These are phyloP conservation scores for Drosophila kuntzei DNA, from an alignment of 2,888 invertebrate species.

Conservation along the genomic window DNA sequence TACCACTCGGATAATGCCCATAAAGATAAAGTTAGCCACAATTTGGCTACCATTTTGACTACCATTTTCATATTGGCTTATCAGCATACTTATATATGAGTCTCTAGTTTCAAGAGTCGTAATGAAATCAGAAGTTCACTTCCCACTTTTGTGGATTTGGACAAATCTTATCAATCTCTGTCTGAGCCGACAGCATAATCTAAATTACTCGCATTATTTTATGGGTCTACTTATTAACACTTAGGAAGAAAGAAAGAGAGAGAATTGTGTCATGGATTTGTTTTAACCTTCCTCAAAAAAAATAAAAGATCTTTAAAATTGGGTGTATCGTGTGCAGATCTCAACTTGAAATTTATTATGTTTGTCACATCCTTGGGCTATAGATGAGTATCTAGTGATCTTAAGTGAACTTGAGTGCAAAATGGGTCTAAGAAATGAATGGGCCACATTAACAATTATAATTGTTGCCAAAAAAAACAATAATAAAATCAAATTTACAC, in stretches of 20 bases:
- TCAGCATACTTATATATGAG: conserved; percentile 1
- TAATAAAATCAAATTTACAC: conserved; percentile 59
- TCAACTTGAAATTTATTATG: neutral
- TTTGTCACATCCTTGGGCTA: conserved; percentile 40
- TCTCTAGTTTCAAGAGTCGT: neutral
- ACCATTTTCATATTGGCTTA: conserved; percentile 4
- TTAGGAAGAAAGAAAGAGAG: neutral
- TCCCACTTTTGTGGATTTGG: conserved; percentile 1
- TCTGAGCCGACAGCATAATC: conserved; percentile 24
- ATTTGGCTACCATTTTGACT: neutral
- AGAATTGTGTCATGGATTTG: conserved; percentile 11
- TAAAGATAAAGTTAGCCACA: conserved; percentile 50
- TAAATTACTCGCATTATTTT: conserved; percentile 29
- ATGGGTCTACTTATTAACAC: conserved; percentile 4
- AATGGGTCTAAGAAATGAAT: conserved; percentile 41
- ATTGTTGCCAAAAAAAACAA: conserved; percentile 44
- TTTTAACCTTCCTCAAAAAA: conserved; percentile 5
- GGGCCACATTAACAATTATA: conserved; percentile 50
- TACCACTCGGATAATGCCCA: conserved; percentile 18
- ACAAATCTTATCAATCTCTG: conserved; percentile 32
- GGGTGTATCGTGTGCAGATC: conserved; percentile 19
- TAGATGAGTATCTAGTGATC: conserved; percentile 43
- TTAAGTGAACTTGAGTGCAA: conserved; percentile 46
- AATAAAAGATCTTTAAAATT: neutral
- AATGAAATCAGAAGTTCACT: conserved; percentile 29